These are phyloP conservation scores for Astropecten irregularis DNA, from an alignment of 53 echinoderm and acorn worm species.

Conservation along the genomic window DNA sequence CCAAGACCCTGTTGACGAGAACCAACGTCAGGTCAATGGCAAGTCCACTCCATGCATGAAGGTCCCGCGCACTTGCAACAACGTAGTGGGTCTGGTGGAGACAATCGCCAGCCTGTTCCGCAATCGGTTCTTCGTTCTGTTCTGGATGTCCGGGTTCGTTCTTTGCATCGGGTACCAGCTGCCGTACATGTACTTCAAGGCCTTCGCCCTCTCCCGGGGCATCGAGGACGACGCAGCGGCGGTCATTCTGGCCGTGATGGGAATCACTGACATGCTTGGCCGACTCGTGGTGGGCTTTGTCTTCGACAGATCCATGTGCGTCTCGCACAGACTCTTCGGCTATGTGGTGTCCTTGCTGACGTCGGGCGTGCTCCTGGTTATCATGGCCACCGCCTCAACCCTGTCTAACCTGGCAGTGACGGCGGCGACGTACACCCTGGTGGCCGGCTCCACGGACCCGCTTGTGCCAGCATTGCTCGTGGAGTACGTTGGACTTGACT, in stretches of 20 bases:
- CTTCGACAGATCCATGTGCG: conserved; percentile 73
- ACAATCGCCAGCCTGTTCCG: conserved; percentile 62
- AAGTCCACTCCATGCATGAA: not conserved
- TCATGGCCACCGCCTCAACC: conserved; percentile 55
- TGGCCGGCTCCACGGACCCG: conserved; percentile 91
- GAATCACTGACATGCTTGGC: conserved; percentile 81
- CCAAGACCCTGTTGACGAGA: not conserved
- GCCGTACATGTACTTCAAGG: conserved; percentile 93
- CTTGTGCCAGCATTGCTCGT: conserved; percentile 85
- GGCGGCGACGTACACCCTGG: conserved; percentile 69
- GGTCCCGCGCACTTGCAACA: not conserved
- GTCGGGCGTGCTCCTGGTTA: conserved; percentile 59
- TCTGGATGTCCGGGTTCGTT: conserved; percentile 78
- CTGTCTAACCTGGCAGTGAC: conserved; percentile 62
- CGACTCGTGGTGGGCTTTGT: conserved; percentile 81
- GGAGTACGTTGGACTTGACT: conserved; percentile 87
- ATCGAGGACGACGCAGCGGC: conserved; percentile 77
- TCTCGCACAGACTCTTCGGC: conserved; percentile 71
- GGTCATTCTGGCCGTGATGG: conserved; percentile 86
- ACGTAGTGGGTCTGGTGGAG: conserved; percentile 5
- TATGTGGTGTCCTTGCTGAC: conserved; percentile 65
- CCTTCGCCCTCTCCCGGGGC: conserved; percentile 71
- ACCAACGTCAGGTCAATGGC: not conserved
- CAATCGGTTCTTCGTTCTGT: conserved; percentile 84
- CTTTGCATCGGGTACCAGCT: conserved; percentile 95